Base-by-base conservation (phyloP, 2,888 invertebrate genomes). In the Orthosia gracilis region DNA sequence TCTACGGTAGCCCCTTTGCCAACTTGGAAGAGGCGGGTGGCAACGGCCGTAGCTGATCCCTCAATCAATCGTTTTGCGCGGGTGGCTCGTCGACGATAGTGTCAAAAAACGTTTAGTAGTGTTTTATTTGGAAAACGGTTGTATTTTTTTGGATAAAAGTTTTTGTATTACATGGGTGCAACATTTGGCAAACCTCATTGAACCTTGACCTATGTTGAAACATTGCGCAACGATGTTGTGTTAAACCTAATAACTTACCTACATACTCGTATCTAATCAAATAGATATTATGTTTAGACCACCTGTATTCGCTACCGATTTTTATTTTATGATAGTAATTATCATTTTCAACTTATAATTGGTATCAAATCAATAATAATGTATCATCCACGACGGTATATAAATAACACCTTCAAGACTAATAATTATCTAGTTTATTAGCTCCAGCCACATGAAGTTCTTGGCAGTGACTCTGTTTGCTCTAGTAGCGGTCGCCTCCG, bases 401-500 rank as follows among this genome's bases (percentile, higher is more conserved):
- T 71, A 73, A 72, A 59, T 73, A 73, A 40, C 17, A 31, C 21
- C 31, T 45, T 31, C 11, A 49, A 0, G 13, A 26, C 13, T 23
- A 2, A 54, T 7, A 31, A 31, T 7, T 4, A 2, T 23, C 9
- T 47, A 40, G 2, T 49, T 61, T 23, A 15, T 31, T 55, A 23
- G 4, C 13, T 23, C 9, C 11, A 23, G 15, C 40, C 80, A 23
- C 15, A 85, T 85, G 83, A 77, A 73, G 47, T 59, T 70, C n/a
- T 57, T 78, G 1, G 52, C 54, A 40, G 31, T 83, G 40, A 55
- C 83, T 54, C 13, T 89, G 5, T 52, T 87, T 54, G 74, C 73
- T 59, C 66, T 89, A 12, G 76, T 76, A 55, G 78, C 78, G 18
- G 71, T 84, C 7, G 81, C 78, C 17, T 80, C 73, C 40, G 80